Evolutionary conservation across 2,113 vertebrate genomes (phyloP).

Genomic region (Barbus barbus): DNA sequence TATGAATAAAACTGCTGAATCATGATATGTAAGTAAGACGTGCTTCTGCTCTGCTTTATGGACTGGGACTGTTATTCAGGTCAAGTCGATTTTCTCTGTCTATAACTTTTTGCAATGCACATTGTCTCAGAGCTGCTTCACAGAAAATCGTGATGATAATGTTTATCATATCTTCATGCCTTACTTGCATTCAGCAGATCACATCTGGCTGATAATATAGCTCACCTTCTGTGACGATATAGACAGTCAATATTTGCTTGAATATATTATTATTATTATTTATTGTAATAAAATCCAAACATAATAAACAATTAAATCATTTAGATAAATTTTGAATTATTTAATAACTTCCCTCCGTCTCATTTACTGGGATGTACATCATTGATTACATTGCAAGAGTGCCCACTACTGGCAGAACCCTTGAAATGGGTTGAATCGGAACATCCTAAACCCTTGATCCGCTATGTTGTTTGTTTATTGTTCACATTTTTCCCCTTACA

Average conservation of each 20-base stretch:
- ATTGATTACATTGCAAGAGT: too few relatives aligned
- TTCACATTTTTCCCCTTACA: too few relatives aligned
- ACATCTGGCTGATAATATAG: not conserved
- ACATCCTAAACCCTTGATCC: too few relatives aligned
- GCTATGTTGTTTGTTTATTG: too few relatives aligned
- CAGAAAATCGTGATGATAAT: not conserved
- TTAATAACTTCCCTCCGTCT: too few relatives aligned
- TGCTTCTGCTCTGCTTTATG: not conserved
- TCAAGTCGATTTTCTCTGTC: not conserved
- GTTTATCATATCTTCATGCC: not conserved
- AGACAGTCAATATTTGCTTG: too few relatives aligned
- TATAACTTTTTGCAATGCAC: not conserved
- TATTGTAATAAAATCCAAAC: not conserved
- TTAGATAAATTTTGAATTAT: not conserved
- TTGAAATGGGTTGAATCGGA: too few relatives aligned
- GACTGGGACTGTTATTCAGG: not conserved
- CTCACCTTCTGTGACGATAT: too few relatives aligned
- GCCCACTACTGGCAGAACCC: too few relatives aligned
- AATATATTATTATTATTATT: not conserved
- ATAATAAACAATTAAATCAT: not conserved
- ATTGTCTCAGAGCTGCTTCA: not conserved
- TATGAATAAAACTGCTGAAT: constrained; percentile 8
- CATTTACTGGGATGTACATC: too few relatives aligned
- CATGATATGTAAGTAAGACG: not conserved
- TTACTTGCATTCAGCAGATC: not conserved